Conservation (phyloP, 2,113 vertebrate genomes). For the Dicentrarchus labrax region DNA sequence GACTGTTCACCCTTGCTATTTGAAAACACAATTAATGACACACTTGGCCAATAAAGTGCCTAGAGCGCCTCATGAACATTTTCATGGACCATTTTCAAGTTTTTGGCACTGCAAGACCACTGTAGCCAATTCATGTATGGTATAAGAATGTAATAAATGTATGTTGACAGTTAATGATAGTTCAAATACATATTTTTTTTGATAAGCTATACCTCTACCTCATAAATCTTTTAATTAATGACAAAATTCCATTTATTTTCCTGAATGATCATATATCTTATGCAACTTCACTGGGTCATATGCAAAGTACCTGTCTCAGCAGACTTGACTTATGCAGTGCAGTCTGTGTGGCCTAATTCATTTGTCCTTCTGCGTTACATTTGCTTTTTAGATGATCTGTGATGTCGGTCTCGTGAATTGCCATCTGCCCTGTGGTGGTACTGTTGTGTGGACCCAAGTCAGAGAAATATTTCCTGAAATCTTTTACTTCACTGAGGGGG, state of each 20-base stretch:
- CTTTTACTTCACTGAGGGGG: background rate
- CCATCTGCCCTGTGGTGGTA: background rate
- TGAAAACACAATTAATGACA: background rate
- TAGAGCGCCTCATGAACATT: background rate
- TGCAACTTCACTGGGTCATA: background rate
- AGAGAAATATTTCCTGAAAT: background rate
- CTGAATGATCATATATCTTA: background rate
- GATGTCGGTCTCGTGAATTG: background rate
- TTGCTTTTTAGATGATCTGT: background rate
- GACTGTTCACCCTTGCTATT: background rate
- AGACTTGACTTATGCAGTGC: background rate
- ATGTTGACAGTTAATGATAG: background rate
- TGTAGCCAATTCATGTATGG: background rate
- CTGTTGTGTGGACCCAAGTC: background rate
- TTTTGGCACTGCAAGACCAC: background rate
- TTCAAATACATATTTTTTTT: background rate
- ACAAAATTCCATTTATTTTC: background rate
- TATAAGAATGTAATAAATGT: background rate
- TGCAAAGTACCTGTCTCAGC: background rate
- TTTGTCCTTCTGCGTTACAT: background rate
- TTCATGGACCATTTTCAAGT: background rate
- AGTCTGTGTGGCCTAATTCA: background rate
- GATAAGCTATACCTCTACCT: background rate
- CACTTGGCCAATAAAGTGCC: conserved; percentile 7
- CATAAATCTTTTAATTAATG: background rate